These are phyloP conservation scores for Acanthosoma haemorrhoidale DNA, from an alignment of 2,888 invertebrate genomes.

Conservation along the genomic window DNA sequence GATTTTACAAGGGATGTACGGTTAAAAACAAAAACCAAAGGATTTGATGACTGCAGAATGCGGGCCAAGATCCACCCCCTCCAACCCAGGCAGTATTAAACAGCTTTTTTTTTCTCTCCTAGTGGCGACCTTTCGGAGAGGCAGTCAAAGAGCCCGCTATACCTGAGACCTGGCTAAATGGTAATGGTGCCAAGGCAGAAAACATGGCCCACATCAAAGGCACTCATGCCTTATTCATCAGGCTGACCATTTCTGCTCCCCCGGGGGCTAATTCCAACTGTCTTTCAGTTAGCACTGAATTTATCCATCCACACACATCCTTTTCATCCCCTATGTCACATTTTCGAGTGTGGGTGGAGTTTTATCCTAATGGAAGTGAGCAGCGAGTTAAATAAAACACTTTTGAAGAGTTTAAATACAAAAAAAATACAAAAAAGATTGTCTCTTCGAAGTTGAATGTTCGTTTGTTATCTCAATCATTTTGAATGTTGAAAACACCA, in stretches of 20 bases:
- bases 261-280: slow-evolving; percentile 6
- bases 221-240: slow-evolving; percentile 12
- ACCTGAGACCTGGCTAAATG: slow-evolving; percentile 7
- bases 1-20: not conserved
- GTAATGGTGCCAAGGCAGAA: slow-evolving; percentile 12
- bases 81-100: not conserved
- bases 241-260: slow-evolving; percentile 1
- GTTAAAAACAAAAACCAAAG: not conserved
- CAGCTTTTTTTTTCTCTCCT: not conserved
- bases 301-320: not conserved
- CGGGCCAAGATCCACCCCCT: not conserved
- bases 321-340: not conserved
- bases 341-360: no score
- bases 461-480: no score
- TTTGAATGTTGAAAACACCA: no score
- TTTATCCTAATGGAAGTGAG: no score
- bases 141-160: not conserved
- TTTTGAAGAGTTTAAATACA: no score
- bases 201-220: slow-evolving; percentile 7
- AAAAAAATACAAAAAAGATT: no score
- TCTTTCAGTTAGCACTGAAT: slow-evolving; percentile 5
- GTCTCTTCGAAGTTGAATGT: no score
- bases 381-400: no score
- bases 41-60: not conserved
- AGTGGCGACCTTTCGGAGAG: not conserved